Evolutionary conservation across 2,797 vertebrate species (phyloP), one percentile per base, ranked within the genome.

Genomic region (Falco concolor): DNA sequence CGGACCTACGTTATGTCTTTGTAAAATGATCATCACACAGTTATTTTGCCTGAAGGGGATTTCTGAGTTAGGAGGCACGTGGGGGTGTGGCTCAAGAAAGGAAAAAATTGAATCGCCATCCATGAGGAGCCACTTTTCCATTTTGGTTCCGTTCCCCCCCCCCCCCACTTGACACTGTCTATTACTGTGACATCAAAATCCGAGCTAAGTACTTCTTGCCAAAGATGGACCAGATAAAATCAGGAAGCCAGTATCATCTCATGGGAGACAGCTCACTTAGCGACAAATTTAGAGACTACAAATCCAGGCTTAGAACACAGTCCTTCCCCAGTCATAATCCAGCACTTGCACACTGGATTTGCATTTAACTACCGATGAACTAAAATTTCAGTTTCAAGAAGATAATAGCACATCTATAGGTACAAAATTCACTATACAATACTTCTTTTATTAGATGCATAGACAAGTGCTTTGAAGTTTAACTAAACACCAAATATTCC

Each of bases 131-230:
- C 70, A 89, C 70, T 95, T 93, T 93, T 96, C 68, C 30, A 21
- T 40, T 13, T 40, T 40, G 42, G 42, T 28, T 38, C 34, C 42
- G 67, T 53, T 21, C 0, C 0, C 0, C 19, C 76, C 0, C 0
- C 0, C 19, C 70, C 12, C 20, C 88, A 90, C 88, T 93, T 77
- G 78, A 92, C 82, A 68, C 57, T 69, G 85, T 80, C 84, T 84
- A 15, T 94, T 92, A 90, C 63, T 77, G 77, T 96, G 90, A 93
- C 93, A 97, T 72, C 61, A 91, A 85, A 91, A 96, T 93, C 96
- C 56, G 0, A 92, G 75, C 84, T 95, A 84, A 96, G 88, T 42
- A 13, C 75, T 84, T 77, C 91, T 88, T 85, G 87, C 82, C 87
- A 73, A 86, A 91, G 96, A 79, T 27, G 90, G 91, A 45, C 82